Conservation (phyloP, 1,140 invertebrate species). For the Metaphire vulgaris region DNA sequence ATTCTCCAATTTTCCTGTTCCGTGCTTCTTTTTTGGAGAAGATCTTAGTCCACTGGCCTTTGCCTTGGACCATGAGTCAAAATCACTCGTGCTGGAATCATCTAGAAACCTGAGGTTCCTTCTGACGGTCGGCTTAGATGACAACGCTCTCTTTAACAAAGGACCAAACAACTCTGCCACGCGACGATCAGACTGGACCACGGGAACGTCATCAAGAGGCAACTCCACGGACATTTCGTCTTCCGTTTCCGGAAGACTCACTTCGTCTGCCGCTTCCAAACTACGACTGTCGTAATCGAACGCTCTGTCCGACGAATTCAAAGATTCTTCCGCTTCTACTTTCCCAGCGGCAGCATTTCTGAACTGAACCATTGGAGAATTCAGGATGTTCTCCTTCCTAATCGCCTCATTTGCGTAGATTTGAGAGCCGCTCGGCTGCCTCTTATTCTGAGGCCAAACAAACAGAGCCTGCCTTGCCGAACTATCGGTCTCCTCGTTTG, state of each 20-base stretch:
- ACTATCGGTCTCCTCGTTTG: constrained; percentile 43
- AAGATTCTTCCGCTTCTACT: not conserved
- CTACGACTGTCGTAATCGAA: not conserved
- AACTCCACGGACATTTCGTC: not conserved
- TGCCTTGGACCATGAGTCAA: not conserved
- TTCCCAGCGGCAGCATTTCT: not conserved
- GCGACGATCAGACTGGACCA: not conserved
- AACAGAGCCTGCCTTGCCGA: constrained; percentile 59
- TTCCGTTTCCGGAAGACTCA: not conserved
- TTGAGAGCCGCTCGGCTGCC: not conserved
- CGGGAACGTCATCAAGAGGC: not conserved
- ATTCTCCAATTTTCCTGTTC: not conserved
- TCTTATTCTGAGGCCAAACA: not conserved
- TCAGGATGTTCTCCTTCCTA: too few relatives aligned
- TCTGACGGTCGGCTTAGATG: not conserved
- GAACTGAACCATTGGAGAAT: not conserved
- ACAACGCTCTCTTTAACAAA: not conserved
- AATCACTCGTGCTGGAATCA: not conserved
- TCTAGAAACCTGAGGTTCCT: not conserved
- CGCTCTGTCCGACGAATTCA: not conserved
- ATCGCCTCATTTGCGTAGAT: too few relatives aligned
- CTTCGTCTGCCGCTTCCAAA: not conserved
- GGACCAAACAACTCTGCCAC: not conserved
- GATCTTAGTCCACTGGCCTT: not conserved
- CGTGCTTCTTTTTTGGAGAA: not conserved